Conservation (phyloP, 2,113 vertebrate genomes). For the Halcyon malimbica region DNA sequence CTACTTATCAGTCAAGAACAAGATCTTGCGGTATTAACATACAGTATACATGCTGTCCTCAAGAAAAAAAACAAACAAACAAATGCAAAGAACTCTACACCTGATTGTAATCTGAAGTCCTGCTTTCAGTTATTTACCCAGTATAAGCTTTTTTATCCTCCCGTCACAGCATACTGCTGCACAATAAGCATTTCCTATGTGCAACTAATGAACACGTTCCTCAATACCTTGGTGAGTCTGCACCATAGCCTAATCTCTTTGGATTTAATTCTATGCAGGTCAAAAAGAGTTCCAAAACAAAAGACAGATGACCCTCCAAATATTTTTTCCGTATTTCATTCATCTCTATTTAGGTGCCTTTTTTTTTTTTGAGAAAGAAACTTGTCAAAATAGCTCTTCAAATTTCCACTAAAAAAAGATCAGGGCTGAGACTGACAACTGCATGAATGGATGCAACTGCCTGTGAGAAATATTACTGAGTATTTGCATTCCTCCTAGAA, state of each 20-base stretch:
- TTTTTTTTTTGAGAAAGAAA: background rate
- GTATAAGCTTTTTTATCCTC: background rate
- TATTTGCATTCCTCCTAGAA: background rate
- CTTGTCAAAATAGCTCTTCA: background rate
- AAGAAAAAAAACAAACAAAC: background rate
- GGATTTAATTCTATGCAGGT: background rate
- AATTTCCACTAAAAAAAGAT: background rate
- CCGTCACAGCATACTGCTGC: background rate
- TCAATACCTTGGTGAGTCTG: background rate
- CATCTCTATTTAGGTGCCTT: background rate
- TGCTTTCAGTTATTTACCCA: background rate
- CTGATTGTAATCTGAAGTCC: background rate
- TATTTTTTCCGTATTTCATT: background rate
- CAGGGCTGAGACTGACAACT: background rate
- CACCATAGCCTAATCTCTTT: background rate
- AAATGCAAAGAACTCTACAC: background rate
- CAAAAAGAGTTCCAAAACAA: background rate
- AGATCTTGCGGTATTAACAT: background rate
- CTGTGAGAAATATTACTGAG: background rate
- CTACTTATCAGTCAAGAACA: background rate
- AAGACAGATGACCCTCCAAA: background rate
- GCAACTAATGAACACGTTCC: background rate
- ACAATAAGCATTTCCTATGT: background rate
- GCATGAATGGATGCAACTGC: background rate
- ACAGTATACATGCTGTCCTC: background rate